These are phyloP conservation scores for Falco punctatus DNA, from an alignment of 2,113 vertebrate genomes.

Conservation along the genomic window DNA sequence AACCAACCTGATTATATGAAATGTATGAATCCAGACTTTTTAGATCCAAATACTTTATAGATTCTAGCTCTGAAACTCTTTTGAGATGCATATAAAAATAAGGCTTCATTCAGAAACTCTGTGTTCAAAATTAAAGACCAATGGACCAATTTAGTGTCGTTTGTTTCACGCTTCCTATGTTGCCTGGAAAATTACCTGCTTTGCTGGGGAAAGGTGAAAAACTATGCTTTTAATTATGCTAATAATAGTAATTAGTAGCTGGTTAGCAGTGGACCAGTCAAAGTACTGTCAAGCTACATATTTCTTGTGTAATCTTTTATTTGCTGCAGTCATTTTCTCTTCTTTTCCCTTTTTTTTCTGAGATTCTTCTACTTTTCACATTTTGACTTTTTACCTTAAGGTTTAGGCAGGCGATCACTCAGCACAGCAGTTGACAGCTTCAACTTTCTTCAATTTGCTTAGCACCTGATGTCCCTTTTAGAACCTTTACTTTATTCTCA, in stretches of 20 bases:
- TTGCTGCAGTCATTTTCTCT: background rate
- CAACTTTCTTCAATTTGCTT: background rate
- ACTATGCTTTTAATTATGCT: background rate
- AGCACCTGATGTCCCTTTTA: background rate
- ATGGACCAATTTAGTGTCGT: background rate
- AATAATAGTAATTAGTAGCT: background rate
- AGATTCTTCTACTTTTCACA: background rate
- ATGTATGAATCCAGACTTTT: background rate
- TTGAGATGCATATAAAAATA: background rate
- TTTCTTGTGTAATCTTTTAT: background rate
- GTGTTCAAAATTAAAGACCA: background rate
- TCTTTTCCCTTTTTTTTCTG: background rate
- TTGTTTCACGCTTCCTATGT: background rate
- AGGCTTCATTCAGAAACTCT: background rate
- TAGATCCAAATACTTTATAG: background rate
- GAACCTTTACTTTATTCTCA: background rate
- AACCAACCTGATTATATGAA: background rate
- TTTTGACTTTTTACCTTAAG: background rate
- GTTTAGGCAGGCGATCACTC: background rate
- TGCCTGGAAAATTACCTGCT: background rate
- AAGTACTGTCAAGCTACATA: background rate
- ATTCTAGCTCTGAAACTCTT: background rate
- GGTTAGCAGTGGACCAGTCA: background rate
- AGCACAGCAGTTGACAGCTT: background rate
- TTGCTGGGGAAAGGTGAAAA: background rate